These are phyloP conservation scores for Tolypeutes matacus DNA, from an alignment of 2,797 vertebrate species.

Conservation along the genomic window DNA sequence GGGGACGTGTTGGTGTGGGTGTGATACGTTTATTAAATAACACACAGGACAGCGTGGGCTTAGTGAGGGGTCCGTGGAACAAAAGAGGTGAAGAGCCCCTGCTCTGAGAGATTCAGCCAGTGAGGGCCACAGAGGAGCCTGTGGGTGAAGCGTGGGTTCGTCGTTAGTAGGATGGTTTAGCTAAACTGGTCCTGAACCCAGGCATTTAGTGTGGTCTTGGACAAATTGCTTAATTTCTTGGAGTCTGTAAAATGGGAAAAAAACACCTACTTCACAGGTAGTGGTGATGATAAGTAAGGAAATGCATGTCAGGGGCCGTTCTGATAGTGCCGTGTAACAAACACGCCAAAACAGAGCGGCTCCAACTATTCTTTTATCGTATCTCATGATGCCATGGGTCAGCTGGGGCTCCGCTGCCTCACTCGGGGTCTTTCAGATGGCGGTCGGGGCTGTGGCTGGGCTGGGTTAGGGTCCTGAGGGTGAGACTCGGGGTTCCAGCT, in stretches of 20 bases:
- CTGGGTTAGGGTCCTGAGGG: fast-evolving
- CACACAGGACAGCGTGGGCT: too few relatives aligned
- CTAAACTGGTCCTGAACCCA: not conserved
- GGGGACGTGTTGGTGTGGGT: too few relatives aligned
- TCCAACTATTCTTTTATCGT: too few relatives aligned
- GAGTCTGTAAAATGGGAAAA: not conserved
- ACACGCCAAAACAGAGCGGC: fast-evolving
- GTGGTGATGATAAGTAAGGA: not conserved
- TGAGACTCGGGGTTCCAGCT: not conserved
- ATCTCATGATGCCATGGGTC: not conserved
- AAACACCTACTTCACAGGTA: not conserved
- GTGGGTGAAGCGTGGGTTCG: not conserved
- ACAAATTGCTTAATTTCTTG: not conserved
- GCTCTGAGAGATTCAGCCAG: too few relatives aligned
- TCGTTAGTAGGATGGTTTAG: not conserved
- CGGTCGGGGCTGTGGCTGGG: not conserved
- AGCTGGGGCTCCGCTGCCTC: not conserved
- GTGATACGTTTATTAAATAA: too few relatives aligned
- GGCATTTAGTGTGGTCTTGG: too few relatives aligned
- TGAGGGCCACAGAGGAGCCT: not conserved
- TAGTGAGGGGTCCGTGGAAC: too few relatives aligned
- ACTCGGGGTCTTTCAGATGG: not conserved
- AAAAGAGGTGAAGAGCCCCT: too few relatives aligned
- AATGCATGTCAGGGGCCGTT: fast-evolving
- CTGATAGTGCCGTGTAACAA: too few relatives aligned